Evolutionary conservation across 2,888 invertebrate species (phyloP).

Genomic region (Sympetrum striolatum): DNA sequence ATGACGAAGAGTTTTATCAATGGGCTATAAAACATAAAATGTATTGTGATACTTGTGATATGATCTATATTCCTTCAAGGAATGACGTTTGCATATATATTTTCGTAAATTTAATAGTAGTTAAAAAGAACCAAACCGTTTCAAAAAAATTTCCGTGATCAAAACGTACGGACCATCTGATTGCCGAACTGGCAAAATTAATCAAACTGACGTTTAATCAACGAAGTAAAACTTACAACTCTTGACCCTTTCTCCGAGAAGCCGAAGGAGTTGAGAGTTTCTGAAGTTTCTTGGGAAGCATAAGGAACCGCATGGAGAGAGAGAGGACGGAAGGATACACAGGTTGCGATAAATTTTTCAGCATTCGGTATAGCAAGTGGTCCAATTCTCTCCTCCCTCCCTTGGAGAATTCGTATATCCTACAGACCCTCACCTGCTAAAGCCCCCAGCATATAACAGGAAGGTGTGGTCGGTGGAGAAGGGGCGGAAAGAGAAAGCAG

Average conservation of each 20-base stretch:
- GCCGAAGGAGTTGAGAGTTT: not conserved
- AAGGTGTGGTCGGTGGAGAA: not conserved
- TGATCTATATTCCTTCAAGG: no score
- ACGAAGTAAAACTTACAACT: slow-evolving; percentile 22
- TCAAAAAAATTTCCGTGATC: no score
- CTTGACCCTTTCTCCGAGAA: not conserved
- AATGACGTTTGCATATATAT: no score
- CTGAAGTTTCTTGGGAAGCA: not conserved
- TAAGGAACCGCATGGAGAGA: not conserved
- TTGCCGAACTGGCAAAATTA: not conserved
- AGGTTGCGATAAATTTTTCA: not conserved
- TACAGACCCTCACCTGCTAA: not conserved
- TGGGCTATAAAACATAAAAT: no score
- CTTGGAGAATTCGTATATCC: not conserved
- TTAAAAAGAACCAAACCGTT: no score
- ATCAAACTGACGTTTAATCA: not conserved
- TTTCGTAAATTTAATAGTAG: no score
- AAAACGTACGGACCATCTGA: no score
- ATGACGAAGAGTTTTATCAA: no score
- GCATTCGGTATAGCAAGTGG: not conserved
- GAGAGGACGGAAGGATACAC: not conserved
- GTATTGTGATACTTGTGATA: no score
- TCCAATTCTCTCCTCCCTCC: not conserved
- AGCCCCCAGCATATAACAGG: not conserved
- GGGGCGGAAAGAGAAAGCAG: not conserved